Evolutionary conservation across 2,797 vertebrate species (phyloP), one percentile per base, ranked within the genome.

Genomic region (Macrochelys suwanniensis): DNA sequence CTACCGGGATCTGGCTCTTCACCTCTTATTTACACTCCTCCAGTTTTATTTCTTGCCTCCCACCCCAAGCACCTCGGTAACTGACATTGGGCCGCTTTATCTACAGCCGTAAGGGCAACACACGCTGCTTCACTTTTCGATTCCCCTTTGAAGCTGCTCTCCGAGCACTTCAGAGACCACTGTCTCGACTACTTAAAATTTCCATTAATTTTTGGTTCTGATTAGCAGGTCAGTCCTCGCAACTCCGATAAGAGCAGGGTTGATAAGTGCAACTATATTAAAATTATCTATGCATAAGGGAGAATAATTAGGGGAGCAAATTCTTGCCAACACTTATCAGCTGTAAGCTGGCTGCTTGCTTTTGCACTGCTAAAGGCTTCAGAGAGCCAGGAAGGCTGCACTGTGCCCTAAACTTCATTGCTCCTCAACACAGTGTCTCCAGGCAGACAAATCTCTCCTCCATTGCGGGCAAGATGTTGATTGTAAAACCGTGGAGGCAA

Each of bases 171-270:
- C 68, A 84, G 88, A 82, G 90, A 91, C 79, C 86, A 88, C 47
- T 65, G 76, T 65, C 90, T 95, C 61, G 5, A 59, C 47, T 42
- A 82, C 92, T 93, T 37, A 11, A 89, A 95, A 95, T 97, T 98
- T 92, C 87, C 92, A 96, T 97, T 97, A 94, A 97, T 94, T 96
- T 61, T 94, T 89, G 89, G 50, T 92, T 95, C 89, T 76, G 95
- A 98, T 97, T 97, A 98, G 96, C 93, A 92, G 97, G 96, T 97
- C 97, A 97, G 95, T 96, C 97, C 89, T 89, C 26, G 47, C 96
- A 93, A 95, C 95, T 93, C 87, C 56, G 87, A 84, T 83, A 96
- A 96, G 93, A 96, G 92, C 9, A 88, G 95, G 84, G 83, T 82
- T 95, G 1, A 1, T 88, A 88, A 95, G 94, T 87, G 91, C 93